Evolutionary conservation across 2,797 vertebrate genomes (phyloP).

Genomic region (Heliangelus exortis): DNA sequence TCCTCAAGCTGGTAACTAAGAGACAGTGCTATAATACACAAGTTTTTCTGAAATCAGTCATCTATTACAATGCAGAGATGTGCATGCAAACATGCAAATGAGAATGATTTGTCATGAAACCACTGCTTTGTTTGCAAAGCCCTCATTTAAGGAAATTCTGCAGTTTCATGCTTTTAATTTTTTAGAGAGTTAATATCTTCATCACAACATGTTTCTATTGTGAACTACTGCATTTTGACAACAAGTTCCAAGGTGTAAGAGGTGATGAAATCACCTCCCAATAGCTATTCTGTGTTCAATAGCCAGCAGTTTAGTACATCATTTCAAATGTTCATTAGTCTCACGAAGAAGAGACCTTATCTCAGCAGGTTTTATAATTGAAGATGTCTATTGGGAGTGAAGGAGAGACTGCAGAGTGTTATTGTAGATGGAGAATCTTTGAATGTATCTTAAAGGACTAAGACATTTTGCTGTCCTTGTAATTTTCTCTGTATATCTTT

Average conservation of each 20-base stretch:
- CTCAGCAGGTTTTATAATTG: conserved; percentile 43
- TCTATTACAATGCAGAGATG: too few species aligned
- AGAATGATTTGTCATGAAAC: neutral
- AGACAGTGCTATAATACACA: neutral
- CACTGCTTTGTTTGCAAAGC: neutral
- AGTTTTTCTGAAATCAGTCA: neutral
- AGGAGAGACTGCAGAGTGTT: neutral
- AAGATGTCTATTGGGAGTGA: neutral
- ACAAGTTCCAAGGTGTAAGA: neutral
- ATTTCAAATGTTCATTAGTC: conserved; percentile 15
- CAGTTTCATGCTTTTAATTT: neutral
- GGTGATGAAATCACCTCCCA: neutral
- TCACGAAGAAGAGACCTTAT: conserved; percentile 2
- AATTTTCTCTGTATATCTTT: neutral
- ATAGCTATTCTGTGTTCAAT: neutral
- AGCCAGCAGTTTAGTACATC: neutral
- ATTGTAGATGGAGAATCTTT: neutral
- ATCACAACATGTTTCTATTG: neutral
- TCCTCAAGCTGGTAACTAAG: neutral
- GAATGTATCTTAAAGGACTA: neutral
- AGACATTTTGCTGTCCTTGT: neutral
- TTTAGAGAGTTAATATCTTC: neutral
- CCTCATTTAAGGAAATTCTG: neutral
- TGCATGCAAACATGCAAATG: too few species aligned
- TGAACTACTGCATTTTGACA: neutral